Base-by-base conservation (phyloP, 2,113 vertebrate species). In the Terrapene triunguis region DNA sequence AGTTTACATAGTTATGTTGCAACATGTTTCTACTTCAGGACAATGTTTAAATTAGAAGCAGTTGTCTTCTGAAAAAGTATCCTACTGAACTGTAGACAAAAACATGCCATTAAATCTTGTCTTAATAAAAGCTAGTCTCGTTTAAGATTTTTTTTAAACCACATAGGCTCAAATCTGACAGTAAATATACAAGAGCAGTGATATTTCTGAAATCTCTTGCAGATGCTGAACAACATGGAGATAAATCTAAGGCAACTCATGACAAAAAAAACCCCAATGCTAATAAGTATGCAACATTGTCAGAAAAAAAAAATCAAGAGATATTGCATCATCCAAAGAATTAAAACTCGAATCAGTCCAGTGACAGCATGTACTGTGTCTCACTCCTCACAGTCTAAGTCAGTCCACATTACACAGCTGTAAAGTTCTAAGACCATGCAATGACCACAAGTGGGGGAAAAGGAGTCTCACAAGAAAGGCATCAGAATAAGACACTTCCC, bases 361-460 rank as follows among this genome's bases (percentile, higher is more conserved):
- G 0, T 51, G 83, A 88, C 50, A 95, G 44, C 27, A 88, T 35
- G 25, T 38, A n/a, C 85, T 92, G 83, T 87, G 54, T 93, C 97
- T 94, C 87, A 76, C 47, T 90, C 85, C 74, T 84, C 47, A 50
- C 42, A 96, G 92, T 72, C 22, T 4, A 7, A 93, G 44, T 7
- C 89, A 88, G 89, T 96, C 94, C 79, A 83, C 85, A 93, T 76
- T n/a, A n/a, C 85, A 94, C 95, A 97, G 93, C 93, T 97, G 94
- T 88, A 88, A 95, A 97, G 95, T 95, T 97, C 94, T 88, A 89
- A 94, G 86, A 89, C 32, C 65, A 69, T 84, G 53, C 42, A 95
- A 83, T 72, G 83, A 91, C 89, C 95, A 92, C 94, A 95, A 87
- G 53, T 80, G 88, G 85, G n/a, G 80, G 85, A 95, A 95, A 90